Evolutionary conservation across 2,888 invertebrate genomes (phyloP).

Genomic region (Hymenopus coronatus): DNA sequence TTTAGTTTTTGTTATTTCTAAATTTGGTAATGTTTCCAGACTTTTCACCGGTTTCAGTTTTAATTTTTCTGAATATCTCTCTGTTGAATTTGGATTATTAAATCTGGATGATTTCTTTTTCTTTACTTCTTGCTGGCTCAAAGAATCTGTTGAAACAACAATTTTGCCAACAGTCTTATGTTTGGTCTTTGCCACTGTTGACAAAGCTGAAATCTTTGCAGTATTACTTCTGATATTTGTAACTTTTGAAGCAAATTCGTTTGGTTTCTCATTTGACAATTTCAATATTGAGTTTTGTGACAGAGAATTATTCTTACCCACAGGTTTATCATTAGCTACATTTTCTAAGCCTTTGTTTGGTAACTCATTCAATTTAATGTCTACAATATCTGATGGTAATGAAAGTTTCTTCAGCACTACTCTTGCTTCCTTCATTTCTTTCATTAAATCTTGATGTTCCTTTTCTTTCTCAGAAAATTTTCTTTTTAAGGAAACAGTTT

Average conservation of each 20-base stretch:
- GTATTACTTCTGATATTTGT: background rate
- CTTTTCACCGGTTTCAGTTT: background rate
- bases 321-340: background rate
- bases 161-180: background rate
- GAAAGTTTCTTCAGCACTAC: background rate
- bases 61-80: background rate
- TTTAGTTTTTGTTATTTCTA: background rate
- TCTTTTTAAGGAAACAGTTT: background rate
- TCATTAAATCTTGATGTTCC: background rate
- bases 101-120: background rate
- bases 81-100: background rate
- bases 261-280: background rate
- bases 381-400: background rate
- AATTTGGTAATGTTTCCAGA: background rate
- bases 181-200: background rate
- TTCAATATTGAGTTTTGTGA: background rate
- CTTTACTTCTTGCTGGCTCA: background rate
- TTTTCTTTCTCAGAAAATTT: background rate
- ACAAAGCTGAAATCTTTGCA: background rate
- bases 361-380: background rate
- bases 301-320: background rate
- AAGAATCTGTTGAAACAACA: background rate
- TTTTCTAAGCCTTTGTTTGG: background rate
- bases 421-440: background rate
- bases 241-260: background rate